Conservation (phyloP, 1,140 invertebrate species). For the Thaumatotibia leucotreta region DNA sequence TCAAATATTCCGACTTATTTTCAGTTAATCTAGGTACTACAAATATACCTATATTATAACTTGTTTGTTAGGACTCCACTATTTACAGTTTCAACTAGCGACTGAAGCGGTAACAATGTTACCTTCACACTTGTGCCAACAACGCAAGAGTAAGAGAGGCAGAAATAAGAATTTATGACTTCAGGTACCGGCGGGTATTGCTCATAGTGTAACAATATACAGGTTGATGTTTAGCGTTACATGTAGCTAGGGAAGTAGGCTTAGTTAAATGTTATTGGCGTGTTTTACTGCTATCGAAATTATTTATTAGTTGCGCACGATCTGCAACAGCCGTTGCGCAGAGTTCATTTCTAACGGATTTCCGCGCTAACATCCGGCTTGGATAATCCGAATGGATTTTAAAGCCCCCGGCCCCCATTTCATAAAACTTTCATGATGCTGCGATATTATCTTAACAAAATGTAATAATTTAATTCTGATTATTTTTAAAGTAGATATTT, state of each 20-base stretch:
- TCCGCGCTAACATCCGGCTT: slow-evolving; percentile 3
- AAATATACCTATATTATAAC: too few species aligned
- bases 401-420: not conserved
- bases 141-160: too few species aligned
- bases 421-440: not conserved
- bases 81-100: too few species aligned
- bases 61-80: too few species aligned
- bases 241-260: not conserved
- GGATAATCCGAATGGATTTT: slow-evolving; percentile 1
- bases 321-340: not conserved
- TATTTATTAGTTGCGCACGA: not conserved
- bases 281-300: not conserved
- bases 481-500: too few species aligned
- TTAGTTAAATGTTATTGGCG: not conserved
- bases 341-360: slow-evolving; percentile 1
- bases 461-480: too few species aligned
- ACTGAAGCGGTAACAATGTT: too few species aligned
- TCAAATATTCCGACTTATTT: not conserved
- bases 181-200: too few species aligned
- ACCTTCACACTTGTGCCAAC: too few species aligned
- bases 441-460: not conserved
- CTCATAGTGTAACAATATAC: too few species aligned
- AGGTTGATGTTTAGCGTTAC: not conserved
- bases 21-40: too few species aligned
- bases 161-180: too few species aligned